Percentiles rank a stretch among this genome's conserved stretches.
phyloP scores from a whole-genome alignment of 2,113 vertebrate species.

The Periophthalmus modestus region DNA sequence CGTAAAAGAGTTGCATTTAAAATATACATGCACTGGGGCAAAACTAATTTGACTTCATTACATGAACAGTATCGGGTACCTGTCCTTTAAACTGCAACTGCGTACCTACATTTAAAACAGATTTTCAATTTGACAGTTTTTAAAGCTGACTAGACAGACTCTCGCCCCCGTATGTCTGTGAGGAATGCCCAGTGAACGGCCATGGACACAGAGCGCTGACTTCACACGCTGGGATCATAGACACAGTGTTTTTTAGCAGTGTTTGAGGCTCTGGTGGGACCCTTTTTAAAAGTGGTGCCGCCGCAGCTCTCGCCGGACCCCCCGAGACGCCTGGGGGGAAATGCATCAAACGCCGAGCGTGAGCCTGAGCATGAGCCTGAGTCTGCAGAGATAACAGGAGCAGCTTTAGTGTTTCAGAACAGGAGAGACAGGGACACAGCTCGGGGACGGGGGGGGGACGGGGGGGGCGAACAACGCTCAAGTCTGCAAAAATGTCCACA shows the following conservation, averaged over 20 bases:
- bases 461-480: neutral
- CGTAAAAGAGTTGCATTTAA: too few species aligned
- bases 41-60: too few species aligned
- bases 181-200: neutral
- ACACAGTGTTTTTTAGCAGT: neutral
- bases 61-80: too few species aligned
- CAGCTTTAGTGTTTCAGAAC: neutral
- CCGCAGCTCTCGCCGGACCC: neutral
- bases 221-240: neutral
- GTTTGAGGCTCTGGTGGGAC: neutral
- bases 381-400: neutral
- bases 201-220: conserved; percentile 3
- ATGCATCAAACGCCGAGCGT: neutral
- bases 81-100: too few species aligned
- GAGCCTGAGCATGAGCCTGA: neutral
- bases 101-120: neutral
- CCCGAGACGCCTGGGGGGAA: neutral
- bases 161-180: neutral
- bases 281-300: conserved; percentile 2
- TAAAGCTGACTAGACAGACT: too few species aligned
- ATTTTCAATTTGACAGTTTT: neutral
- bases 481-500: neutral
- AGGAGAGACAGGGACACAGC: neutral
- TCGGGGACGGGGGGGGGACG: neutral
- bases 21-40: too few species aligned